Evolutionary conservation across 2,888 invertebrate genomes (phyloP), one percentile per base, ranked within the genome.

Genomic region (Apotomis betuletana): DNA sequence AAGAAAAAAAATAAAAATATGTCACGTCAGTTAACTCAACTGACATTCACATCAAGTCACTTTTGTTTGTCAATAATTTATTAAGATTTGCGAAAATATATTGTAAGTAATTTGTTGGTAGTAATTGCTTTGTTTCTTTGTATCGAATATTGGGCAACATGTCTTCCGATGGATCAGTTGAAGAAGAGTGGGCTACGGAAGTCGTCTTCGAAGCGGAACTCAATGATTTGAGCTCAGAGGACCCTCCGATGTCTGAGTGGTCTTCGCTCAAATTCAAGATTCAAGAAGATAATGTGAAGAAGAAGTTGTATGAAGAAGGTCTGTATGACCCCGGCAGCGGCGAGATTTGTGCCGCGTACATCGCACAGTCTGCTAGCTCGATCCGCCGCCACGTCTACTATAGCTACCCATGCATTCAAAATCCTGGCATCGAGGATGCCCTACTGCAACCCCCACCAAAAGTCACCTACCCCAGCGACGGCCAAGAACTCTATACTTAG

Each of bases 401-500:
- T 70, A 82, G 81, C 59, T 92, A 91, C 65, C 92, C 91, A 2
- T 79, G 85, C 3, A 83, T 92, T 4, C 0, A 6, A n/a, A 88
- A 92, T 73, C 92, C 92, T 57, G 91, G 91, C 0, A 87, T 92
- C 44, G 65, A 77, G 10, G 70, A 79, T 2, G 90, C 91, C 2
- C 77, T 92, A 41, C 68, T 86, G 0, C 73, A 78, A 38, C 83
- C 88, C 9, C 81, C 83, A 76, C 70, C 75, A 4, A 69, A 72
- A 41, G 27, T 83, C 0, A 74, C 75, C 13, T 91, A 88, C 71
- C 68, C 87, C 8, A 84, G 85, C 41, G 90, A 92, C 62, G 92
- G 91, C 0, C 90, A 90, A 75, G 85, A 85, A 1, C 69, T 86
- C 46, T 92, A 92, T 92, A 92, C 73, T 64, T 91, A 68, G 83